These are phyloP conservation scores for Zygogramma bicolorata DNA, from an alignment of 2,888 invertebrate genomes.

Conservation along the genomic window DNA sequence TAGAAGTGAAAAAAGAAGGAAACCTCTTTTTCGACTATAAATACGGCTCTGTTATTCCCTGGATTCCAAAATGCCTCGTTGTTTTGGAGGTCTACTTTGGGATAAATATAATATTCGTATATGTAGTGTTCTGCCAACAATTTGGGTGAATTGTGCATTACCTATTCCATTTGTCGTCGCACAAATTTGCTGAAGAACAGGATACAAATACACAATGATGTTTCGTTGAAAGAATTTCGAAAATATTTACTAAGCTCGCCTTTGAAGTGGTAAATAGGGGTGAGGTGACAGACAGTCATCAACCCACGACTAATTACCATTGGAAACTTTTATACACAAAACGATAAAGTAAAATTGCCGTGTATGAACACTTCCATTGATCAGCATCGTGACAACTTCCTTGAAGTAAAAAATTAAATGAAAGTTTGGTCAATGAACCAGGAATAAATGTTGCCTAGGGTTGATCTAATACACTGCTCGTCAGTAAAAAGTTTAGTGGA, in stretches of 20 bases:
- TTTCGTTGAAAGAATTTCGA: neutral
- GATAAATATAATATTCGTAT: slow-evolving; percentile 1
- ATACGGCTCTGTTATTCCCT: neutral
- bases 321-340: too few relatives aligned
- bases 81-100: neutral
- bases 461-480: too few relatives aligned
- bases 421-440: too few relatives aligned
- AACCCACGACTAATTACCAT: too few relatives aligned
- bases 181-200: neutral
- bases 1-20: neutral
- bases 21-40: neutral
- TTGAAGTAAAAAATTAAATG: too few relatives aligned
- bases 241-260: neutral
- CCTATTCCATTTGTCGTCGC: slow-evolving; percentile 1
- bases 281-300: neutral
- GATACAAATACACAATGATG: slow-evolving; percentile 8
- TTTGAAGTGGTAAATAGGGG: neutral
- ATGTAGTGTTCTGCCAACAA: neutral
- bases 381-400: too few relatives aligned
- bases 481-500: neutral
- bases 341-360: too few relatives aligned
- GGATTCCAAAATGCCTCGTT: neutral
- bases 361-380: too few relatives aligned
- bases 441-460: too few relatives aligned
- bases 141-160: neutral